Percentiles rank a stretch among this genome's conserved stretches.
Evolutionary conservation across 2,797 vertebrate species (phyloP).

Genomic region (Pseudochromis fuscus): DNA sequence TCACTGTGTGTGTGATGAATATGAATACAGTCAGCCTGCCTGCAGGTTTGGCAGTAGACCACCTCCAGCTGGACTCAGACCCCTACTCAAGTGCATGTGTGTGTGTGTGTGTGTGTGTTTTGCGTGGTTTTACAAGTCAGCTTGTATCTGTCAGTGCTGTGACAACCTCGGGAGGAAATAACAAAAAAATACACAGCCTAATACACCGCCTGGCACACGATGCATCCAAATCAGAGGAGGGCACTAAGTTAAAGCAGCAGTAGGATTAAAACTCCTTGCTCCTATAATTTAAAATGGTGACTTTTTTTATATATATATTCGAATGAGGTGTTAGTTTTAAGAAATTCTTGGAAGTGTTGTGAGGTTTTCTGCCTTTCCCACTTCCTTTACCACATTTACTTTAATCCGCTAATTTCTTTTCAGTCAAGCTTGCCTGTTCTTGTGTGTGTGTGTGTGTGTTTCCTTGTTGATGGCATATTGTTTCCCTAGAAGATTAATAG

Average conservation of each 20-base stretch:
- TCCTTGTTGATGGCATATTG: slow-evolving; percentile 3
- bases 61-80: slow-evolving; percentile 80
- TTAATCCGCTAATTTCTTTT: slow-evolving; percentile 34
- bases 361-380: slow-evolving; percentile 1
- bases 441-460: not conserved
- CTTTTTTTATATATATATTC: not conserved
- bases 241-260: not conserved
- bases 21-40: slow-evolving; percentile 76
- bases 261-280: not conserved
- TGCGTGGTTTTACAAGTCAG: slow-evolving; percentile 58
- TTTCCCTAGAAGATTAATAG: slow-evolving; percentile 19
- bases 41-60: slow-evolving; percentile 77
- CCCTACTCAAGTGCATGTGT: slow-evolving; percentile 67
- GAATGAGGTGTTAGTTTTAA: not conserved
- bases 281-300: not conserved
- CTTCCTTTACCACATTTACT: slow-evolving; percentile 20
- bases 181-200: slow-evolving; percentile 36
- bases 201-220: slow-evolving; percentile 8
- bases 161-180: slow-evolving; percentile 63
- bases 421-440: slow-evolving; percentile 5
- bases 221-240: slow-evolving; percentile 19
- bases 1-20: slow-evolving; percentile 73
- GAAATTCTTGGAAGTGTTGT: slow-evolving; percentile 1
- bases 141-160: slow-evolving; percentile 65
- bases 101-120: slow-evolving; percentile 58